phyloP scores from a whole-genome alignment of 2,888 invertebrate genomes.

The Nemotelus pantherinus region DNA sequence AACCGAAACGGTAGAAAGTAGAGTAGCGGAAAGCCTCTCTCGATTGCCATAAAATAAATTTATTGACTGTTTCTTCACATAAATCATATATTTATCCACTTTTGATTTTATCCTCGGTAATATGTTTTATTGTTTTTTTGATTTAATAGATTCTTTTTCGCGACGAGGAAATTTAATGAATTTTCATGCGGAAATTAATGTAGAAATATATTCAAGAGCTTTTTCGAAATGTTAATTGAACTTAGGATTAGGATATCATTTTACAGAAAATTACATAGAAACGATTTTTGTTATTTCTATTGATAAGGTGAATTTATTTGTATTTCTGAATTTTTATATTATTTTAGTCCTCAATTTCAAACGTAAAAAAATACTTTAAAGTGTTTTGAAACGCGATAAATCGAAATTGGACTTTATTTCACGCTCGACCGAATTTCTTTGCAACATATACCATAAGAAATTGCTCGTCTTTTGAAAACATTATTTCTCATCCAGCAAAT shows the following conservation, averaged over 20 bases:
- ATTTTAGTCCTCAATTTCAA: neutral
- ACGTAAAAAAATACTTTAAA: neutral
- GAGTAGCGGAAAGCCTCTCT: conserved; percentile 47
- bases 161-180: neutral
- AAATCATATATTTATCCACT: conserved; percentile 52
- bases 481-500: neutral
- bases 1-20: conserved; percentile 9
- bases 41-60: conserved; percentile 51
- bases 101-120: conserved; percentile 47
- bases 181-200: neutral
- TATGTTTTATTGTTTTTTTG: conserved; percentile 14
- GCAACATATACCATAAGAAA: neutral
- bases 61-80: conserved; percentile 50
- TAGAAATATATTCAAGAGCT: no score
- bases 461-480: neutral
- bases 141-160: conserved; percentile 37
- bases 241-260: no score
- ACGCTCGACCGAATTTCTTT: neutral
- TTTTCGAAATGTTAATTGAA: no score
- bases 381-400: neutral
- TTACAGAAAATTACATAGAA: no score
- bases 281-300: no score
- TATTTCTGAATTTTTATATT: no score
- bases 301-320: no score
- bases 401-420: neutral